These are phyloP conservation scores for Mastigias papua DNA, from an alignment of 30 jellyfish, hydroid and myxozoan genomes.

Conservation along the genomic window DNA sequence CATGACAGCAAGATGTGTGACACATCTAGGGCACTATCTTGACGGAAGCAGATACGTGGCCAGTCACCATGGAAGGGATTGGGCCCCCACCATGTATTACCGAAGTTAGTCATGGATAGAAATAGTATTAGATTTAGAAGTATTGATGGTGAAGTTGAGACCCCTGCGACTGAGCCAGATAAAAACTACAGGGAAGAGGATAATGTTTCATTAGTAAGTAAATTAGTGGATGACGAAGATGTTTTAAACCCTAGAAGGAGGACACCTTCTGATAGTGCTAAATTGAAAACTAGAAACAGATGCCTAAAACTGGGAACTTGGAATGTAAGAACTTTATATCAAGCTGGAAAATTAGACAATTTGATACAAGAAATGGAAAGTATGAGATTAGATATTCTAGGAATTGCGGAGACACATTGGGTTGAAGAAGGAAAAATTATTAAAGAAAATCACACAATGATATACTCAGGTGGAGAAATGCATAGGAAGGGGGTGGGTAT, in stretches of 20 bases:
- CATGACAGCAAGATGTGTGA: slow-evolving; percentile 29
- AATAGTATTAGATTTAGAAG: not conserved
- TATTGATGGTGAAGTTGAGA: not conserved
- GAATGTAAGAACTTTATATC: slow-evolving; percentile 2
- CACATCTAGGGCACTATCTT: slow-evolving; percentile 1
- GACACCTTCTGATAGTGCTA: not conserved
- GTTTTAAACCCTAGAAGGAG: not conserved
- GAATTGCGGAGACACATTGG: slow-evolving; percentile 14
- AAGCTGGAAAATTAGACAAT: slow-evolving; percentile 5
- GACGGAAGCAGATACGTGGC: not conserved
- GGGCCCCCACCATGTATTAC: slow-evolving; percentile 34
- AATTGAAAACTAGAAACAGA: not conserved
- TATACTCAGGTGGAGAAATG: no score
- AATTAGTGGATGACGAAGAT: not conserved
- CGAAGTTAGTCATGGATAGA: not conserved
- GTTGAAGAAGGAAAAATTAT: not conserved
- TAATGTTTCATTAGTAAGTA: not conserved
- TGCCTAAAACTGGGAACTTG: not conserved
- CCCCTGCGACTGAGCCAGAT: slow-evolving; percentile 21
- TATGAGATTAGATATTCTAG: slow-evolving; percentile 18
- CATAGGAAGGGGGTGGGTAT: not conserved
- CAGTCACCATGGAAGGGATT: slow-evolving; percentile 26
- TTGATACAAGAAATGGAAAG: slow-evolving; percentile 10
- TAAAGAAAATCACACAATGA: not conserved
- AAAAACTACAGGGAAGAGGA: slow-evolving; percentile 20